Base-by-base conservation (phyloP, 2,888 invertebrate species). In the Parnassius glacialis region DNA sequence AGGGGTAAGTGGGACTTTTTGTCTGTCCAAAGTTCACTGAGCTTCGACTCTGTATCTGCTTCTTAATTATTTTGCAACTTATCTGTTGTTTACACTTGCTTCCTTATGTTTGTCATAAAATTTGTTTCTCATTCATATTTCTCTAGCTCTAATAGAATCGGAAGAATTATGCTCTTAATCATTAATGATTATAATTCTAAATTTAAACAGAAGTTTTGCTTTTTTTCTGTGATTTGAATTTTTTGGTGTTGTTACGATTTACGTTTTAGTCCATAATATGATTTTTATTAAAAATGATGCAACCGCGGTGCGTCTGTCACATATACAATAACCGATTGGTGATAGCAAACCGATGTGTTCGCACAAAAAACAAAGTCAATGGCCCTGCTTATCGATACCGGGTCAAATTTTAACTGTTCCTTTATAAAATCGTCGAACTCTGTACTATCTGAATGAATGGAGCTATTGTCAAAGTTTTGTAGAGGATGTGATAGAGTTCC, bases 341-440 rank as follows among this genome's bases (percentile, higher is more conserved):
- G 74, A 70, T 78, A 81, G 78, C 76, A 73, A 76, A 77, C 70
- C 59, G 44, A 66, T 70, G 67, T 68, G 59, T 52, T 63, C 62
- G 61, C 66, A 64, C 65, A 67, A 70, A 75, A 76, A 69, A 74
- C 70, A 68, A 72, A 76, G 86, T 87, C 86, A 86, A 82, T 64
- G 84, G 71, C 81, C 81, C 67, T 68, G 64, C 73, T 83, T 85
- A 85, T 85, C 85, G 67, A 64, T 62, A 68, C 65, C 68, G 70
- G 86, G 86, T 86, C 85, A 85, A 71, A 73, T 72, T 63, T 75
- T 74, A 68, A 67, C 71, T 72, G 74, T 79, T 77, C 68, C 72
- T 72, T 67, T 70, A 73, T 70, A 63, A 73, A 73, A 63, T 64
- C 67, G 67, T 70, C 75, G 72, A 76, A 75, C 76, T 77, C 77